phyloP scores from a whole-genome alignment of 2,113 vertebrate species.

The Chloropsis cyanopogon region DNA sequence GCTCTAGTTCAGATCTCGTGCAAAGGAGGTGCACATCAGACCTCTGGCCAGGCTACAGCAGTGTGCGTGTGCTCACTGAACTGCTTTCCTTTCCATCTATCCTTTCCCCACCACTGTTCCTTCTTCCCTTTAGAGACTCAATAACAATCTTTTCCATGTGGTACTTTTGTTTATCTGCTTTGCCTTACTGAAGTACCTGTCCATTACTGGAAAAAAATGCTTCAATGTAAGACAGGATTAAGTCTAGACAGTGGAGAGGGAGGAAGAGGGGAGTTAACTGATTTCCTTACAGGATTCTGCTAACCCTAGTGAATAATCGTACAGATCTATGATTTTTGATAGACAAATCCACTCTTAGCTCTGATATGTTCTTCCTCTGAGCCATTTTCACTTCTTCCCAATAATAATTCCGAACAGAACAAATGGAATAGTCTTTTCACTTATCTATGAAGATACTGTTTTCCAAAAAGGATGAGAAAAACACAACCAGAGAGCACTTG shows the following conservation, averaged over 20 bases:
- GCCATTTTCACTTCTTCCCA: not conserved
- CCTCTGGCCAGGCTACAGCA: not conserved
- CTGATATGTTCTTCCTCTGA: not conserved
- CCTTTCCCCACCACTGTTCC: too few species aligned
- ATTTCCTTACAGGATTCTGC: not conserved
- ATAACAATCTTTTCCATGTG: not conserved
- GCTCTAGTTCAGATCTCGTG: too few species aligned
- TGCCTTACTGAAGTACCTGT: not conserved
- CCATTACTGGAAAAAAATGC: not conserved
- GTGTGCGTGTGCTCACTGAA: fast-evolving
- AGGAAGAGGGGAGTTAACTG: not conserved
- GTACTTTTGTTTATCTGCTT: fast-evolving
- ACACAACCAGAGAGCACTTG: not conserved
- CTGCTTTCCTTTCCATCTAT: not conserved
- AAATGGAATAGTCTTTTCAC: not conserved
- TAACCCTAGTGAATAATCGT: not conserved
- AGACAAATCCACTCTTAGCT: not conserved
- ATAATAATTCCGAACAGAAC: not conserved
- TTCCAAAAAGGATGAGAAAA: not conserved
- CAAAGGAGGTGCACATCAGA: fast-evolving
- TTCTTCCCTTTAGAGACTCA: not conserved
- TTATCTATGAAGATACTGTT: not conserved
- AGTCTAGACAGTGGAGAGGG: not conserved
- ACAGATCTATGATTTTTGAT: not conserved
- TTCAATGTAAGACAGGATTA: not conserved